A percentile compares a stretch with the other conserved stretches of the same genome.
phyloP scores from a whole-genome alignment of 2,797 vertebrate species.

The Gallinago nigripennis region DNA sequence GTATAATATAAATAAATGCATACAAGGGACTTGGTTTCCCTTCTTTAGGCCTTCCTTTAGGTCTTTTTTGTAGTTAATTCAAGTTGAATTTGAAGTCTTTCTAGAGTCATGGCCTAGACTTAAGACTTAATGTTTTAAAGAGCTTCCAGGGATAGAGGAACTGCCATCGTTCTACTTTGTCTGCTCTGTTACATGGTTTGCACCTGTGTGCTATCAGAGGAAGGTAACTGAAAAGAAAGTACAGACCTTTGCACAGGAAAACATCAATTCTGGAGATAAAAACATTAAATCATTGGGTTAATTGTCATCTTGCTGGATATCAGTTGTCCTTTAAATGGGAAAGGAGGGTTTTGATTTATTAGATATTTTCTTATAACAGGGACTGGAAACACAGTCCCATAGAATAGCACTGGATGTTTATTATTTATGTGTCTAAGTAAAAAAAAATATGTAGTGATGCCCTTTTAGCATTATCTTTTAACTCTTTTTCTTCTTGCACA shows the following conservation, averaged over 20 bases:
- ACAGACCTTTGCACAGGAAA: neutral
- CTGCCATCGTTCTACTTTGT: neutral
- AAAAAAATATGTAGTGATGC: neutral
- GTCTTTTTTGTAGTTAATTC: neutral
- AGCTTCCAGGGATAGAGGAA: neutral
- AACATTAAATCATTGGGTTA: neutral
- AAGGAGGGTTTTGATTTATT: neutral
- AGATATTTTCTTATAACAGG: conserved; percentile 24
- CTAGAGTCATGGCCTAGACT: neutral
- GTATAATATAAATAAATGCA: neutral
- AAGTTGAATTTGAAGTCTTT: neutral
- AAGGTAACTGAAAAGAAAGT: neutral
- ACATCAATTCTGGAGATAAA: conserved; percentile 17
- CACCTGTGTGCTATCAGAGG: neutral
- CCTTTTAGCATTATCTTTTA: conserved; percentile 34
- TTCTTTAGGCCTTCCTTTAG: neutral
- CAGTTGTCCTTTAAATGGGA: conserved; percentile 30
- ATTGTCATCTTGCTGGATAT: neutral
- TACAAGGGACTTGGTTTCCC: neutral
- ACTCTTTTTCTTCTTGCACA: conserved; percentile 40
- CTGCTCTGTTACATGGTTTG: neutral
- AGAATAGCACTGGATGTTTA: conserved; percentile 12
- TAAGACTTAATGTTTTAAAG: neutral
- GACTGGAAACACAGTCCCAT: neutral
- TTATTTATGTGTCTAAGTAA: neutral